A percentile compares a stretch with the other conserved stretches of the same genome.
Conservation (phyloP, 2,888 invertebrate genomes). For the Emmelina monodactyla region DNA sequence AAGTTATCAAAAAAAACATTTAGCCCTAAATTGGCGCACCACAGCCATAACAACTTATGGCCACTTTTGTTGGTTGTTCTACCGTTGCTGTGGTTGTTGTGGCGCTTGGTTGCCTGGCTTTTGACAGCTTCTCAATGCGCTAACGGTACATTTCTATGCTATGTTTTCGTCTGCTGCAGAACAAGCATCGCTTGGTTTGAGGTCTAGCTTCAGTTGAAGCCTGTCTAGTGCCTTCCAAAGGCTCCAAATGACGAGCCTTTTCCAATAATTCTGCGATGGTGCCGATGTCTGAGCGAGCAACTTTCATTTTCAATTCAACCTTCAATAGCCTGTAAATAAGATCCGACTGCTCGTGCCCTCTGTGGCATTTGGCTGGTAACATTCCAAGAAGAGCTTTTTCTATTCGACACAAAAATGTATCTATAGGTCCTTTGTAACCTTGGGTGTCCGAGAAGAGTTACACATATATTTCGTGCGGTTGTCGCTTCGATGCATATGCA, state of each 20-base stretch:
- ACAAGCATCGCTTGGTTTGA: background rate
- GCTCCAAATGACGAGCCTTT: slow-evolving; percentile 6
- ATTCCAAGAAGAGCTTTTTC: slow-evolving; percentile 12
- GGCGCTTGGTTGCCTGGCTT: no score
- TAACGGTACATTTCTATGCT: no score
- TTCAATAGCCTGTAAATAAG: slow-evolving; percentile 14
- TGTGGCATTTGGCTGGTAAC: slow-evolving; percentile 11
- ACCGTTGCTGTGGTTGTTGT: no score
- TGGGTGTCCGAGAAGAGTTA: slow-evolving; percentile 13
- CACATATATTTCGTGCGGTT: slow-evolving; percentile 14
- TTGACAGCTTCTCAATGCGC: no score
- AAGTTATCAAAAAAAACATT: no score
- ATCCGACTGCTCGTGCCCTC: slow-evolving; percentile 16
- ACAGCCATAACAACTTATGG: no score
- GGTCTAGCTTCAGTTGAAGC: background rate
- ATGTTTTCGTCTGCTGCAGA: background rate
- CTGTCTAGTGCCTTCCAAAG: slow-evolving; percentile 1
- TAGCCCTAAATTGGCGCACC: no score
- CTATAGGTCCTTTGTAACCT: slow-evolving; percentile 5
- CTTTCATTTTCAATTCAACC: slow-evolving; percentile 6
- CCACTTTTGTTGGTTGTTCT: no score
- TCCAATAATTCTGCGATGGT: slow-evolving; percentile 6
- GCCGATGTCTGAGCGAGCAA: slow-evolving; percentile 6
- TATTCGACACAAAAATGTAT: slow-evolving; percentile 13
- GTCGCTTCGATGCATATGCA: slow-evolving; percentile 14